These are phyloP conservation scores for Proterorhinus semilunaris DNA, from an alignment of 2,113 vertebrate genomes.

Conservation along the genomic window DNA sequence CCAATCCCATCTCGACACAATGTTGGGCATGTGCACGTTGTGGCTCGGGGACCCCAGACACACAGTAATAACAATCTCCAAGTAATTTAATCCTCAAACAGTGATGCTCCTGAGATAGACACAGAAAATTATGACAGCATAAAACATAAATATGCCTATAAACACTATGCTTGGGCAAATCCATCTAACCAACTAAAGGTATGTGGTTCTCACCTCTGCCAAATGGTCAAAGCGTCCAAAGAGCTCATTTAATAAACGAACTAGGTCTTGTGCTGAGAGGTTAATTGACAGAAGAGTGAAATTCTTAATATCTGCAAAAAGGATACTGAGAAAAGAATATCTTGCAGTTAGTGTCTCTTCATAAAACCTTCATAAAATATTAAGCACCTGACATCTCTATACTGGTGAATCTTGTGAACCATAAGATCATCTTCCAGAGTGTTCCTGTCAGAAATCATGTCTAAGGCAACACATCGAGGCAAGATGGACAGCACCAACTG, in stretches of 20 bases:
- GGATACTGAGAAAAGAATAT: slow-evolving; percentile 79
- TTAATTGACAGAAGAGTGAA: slow-evolving; percentile 95
- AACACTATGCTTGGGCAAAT: neutral
- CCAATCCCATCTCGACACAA: slow-evolving; percentile 95
- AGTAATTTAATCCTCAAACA: slow-evolving; percentile 96
- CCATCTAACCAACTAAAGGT: neutral
- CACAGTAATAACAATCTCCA: slow-evolving; percentile 97
- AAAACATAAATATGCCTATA: neutral
- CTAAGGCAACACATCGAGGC: slow-evolving; percentile 78
- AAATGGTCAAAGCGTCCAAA: slow-evolving; percentile 95
- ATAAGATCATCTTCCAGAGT: slow-evolving; percentile 67
- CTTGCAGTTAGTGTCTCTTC: neutral
- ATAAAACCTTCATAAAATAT: no score
- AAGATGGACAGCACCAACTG: slow-evolving; percentile 76
- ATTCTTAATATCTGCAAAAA: slow-evolving; percentile 97
- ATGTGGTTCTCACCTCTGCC: slow-evolving; percentile 80
- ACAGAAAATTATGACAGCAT: neutral
- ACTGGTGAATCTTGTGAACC: slow-evolving; percentile 77
- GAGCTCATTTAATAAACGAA: slow-evolving; percentile 92
- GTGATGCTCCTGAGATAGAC: slow-evolving; percentile 83
- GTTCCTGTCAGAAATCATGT: slow-evolving; percentile 79
- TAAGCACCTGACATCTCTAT: slow-evolving; percentile 76
- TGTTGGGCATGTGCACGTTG: slow-evolving; percentile 90
- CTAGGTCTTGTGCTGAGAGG: slow-evolving; percentile 91
- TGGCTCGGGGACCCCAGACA: slow-evolving; percentile 93